phyloP scores from a whole-genome alignment of 2,888 invertebrate species.

The Saturnia japonica region DNA sequence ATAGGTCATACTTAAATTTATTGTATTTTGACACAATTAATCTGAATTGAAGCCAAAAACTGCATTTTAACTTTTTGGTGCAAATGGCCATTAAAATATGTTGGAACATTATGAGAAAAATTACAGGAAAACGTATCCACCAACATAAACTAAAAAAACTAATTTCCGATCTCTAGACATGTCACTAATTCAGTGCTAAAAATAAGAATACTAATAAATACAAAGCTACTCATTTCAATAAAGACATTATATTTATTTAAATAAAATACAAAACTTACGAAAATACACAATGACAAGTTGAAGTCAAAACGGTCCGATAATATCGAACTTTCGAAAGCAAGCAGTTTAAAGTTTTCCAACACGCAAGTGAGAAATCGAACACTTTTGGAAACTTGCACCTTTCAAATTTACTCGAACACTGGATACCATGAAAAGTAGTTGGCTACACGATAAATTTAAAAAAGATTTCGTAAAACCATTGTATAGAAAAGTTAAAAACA shows the following conservation, averaged over 20 bases:
- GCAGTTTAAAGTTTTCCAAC: conserved; percentile 31
- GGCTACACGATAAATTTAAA: conserved; percentile 49
- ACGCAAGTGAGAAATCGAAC: conserved; percentile 32
- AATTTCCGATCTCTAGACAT: background rate
- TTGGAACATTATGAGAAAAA: background rate
- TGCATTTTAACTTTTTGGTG: no score
- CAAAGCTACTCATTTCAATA: background rate
- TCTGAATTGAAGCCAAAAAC: no score
- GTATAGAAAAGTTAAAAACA: conserved; percentile 54
- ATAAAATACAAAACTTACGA: background rate
- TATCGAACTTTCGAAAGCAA: conserved; percentile 25
- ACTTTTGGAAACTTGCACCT: conserved; percentile 30
- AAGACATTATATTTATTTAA: background rate
- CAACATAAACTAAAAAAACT: background rate
- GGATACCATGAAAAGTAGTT: conserved; percentile 34
- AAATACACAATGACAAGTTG: background rate
- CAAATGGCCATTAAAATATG: no score
- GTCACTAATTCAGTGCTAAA: background rate
- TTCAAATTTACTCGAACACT: conserved; percentile 12
- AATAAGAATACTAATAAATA: background rate
- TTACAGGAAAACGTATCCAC: background rate
- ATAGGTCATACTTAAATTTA: no score
- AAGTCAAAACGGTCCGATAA: background rate
- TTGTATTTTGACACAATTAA: no score
- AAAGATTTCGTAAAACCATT: conserved; percentile 66